Evolutionary conservation across 2,113 vertebrate species (phyloP), one percentile per base, ranked within the genome.

Genomic region (Tympanuchus pallidicinctus): DNA sequence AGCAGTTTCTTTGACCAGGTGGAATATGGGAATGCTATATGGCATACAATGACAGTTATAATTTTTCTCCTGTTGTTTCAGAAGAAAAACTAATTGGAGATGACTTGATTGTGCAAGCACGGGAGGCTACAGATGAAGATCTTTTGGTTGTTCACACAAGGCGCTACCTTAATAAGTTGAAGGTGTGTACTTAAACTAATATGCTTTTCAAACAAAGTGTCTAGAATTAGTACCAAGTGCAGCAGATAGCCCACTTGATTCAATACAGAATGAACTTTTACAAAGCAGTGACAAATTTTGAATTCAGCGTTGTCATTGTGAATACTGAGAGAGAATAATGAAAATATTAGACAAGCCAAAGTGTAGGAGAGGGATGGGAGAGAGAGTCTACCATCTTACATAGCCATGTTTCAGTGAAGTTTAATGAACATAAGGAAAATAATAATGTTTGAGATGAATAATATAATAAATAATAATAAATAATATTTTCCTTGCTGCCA

Each of bases 91-190:
- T 99, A 59, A 93, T 99, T 89, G 98, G 98, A 11, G 98, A 99
- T 94, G 96, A 97, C 48, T 98, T 96, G 96, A 97, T 99, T 11
- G 99, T 99, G 64, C 97, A 97, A 95, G 99, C 99, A 2, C 96
- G 92, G 54, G 99, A 99, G 94, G 99, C 99, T n/a, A 98, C 98
- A 3, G 99, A 99, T 48, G 98, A 99, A 36, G 99, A 99, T 93
- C 98, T 99, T 81, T 96, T 99, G 93, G 98, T 99, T 80, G 99
- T 98, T 82, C 99, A 99, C 94, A 98, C 99, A 9, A 98, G 98
- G 86, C 98, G 98, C 61, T 99, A 99, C 94, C 98, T 99, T 93
- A 99, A 97, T 80, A 98, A 98, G 97, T 97, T 99, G 45, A 99
- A 99, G 99, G 99, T 99, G 90, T 93, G 93, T 97, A 90, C 70